Conservation (phyloP, 1,140 invertebrate species). For the Grapholita molesta region DNA sequence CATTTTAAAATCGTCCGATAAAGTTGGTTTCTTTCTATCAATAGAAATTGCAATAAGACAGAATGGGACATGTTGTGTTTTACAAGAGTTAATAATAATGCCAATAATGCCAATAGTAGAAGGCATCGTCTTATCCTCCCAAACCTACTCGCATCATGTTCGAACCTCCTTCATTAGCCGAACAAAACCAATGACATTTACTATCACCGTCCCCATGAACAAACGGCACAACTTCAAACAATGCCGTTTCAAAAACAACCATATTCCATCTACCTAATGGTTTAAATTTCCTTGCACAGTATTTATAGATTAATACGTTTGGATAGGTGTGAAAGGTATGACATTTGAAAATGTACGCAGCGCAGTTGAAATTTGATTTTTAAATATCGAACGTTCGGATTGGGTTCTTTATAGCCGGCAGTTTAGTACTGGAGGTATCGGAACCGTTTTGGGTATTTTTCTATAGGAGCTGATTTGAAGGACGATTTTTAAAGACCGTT, state of each 20-base stretch:
- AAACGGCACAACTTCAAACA: conserved; percentile 26
- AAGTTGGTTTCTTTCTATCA: too few relatives aligned
- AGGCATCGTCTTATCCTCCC: conserved; percentile 10
- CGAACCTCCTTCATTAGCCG: conserved; percentile 56
- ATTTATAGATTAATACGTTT: conserved; percentile 24
- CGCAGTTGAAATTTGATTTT: conserved; percentile 42
- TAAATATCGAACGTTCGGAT: conserved; percentile 34
- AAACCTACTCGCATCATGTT: conserved; percentile 41
- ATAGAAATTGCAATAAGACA: too few relatives aligned
- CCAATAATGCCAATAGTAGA: background rate
- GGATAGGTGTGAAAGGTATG: conserved; percentile 54
- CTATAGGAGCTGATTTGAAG: background rate
- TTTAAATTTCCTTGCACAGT: conserved; percentile 21
- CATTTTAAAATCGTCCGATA: too few relatives aligned
- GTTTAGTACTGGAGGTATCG: background rate
- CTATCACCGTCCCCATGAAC: conserved; percentile 26
- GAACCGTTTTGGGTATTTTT: background rate
- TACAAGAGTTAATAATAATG: too few relatives aligned
- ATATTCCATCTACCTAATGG: background rate
- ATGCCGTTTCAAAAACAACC: conserved; percentile 22
- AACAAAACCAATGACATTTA: conserved; percentile 71
- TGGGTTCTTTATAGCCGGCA: conserved; percentile 26
- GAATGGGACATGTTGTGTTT: too few relatives aligned
- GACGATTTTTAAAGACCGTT: background rate
- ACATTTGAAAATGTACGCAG: conserved; percentile 54